phyloP scores from a whole-genome alignment of 2,113 vertebrate species.

The Cochlearius cochlearius region DNA sequence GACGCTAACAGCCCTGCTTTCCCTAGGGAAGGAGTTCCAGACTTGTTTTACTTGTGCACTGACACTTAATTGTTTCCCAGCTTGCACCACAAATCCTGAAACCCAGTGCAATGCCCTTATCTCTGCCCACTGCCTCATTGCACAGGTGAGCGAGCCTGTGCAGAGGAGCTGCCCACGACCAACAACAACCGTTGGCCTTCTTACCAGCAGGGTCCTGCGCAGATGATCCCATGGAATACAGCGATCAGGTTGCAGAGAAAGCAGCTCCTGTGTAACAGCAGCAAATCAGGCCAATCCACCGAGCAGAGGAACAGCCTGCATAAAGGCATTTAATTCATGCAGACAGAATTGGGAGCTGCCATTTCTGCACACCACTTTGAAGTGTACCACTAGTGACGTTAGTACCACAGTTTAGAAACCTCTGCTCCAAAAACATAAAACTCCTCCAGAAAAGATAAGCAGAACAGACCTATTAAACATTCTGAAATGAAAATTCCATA shows the following conservation, averaged over 20 bases:
- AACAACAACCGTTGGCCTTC: fast-evolving
- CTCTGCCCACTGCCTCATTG: background rate
- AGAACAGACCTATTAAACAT: background rate
- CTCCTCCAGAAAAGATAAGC: background rate
- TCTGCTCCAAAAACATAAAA: background rate
- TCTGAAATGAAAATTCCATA: background rate
- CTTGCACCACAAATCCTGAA: background rate
- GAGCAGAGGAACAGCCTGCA: background rate
- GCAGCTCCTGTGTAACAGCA: background rate
- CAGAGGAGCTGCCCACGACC: fast-evolving
- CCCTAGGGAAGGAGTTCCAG: background rate
- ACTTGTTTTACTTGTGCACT: fast-evolving
- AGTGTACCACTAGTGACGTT: background rate
- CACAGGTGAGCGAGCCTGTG: fast-evolving
- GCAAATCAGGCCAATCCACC: background rate
- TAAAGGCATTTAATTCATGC: background rate
- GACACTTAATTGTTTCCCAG: fast-evolving
- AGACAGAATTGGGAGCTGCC: background rate
- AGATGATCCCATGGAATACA: fast-evolving
- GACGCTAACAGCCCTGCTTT: background rate
- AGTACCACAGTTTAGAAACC: background rate
- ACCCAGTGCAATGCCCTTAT: fast-evolving
- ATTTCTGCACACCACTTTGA: background rate
- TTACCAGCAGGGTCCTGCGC: fast-evolving
- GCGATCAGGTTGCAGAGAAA: background rate